Evolutionary conservation across 2,797 vertebrate species (phyloP).

Genomic region (Coreius guichenoti): DNA sequence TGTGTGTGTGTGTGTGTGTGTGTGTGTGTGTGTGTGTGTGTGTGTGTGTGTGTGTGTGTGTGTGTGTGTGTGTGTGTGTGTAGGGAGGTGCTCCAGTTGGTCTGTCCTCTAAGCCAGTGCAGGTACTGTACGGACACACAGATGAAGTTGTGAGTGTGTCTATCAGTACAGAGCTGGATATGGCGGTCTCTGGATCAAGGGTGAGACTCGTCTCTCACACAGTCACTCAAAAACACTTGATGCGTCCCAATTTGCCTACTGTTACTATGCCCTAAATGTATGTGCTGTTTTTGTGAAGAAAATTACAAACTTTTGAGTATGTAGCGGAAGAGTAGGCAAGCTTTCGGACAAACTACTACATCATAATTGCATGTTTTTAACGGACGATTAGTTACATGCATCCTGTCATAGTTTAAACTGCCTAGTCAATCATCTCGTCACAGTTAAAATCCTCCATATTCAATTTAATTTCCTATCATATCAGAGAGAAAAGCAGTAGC

Average conservation of each 20-base stretch:
- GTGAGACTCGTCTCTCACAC: conserved; percentile 73
- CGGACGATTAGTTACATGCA: not conserved
- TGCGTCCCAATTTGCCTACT: not conserved
- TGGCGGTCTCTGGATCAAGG: conserved; percentile 93
- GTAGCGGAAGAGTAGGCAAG: not conserved
- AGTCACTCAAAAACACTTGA: conserved; percentile 14
- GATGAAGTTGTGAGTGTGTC: conserved; percentile 90
- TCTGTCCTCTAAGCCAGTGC: conserved; percentile 88
- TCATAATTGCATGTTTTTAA: not conserved
- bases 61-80: conserved; percentile 52
- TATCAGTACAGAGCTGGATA: conserved; percentile 95
- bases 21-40: conserved; percentile 61
- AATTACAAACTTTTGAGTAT: not conserved
- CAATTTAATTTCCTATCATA: not conserved
- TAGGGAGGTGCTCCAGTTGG: conserved; percentile 90
- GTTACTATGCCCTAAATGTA: not conserved
- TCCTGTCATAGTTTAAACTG: not conserved
- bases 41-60: too few relatives aligned
- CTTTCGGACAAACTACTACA: not conserved
- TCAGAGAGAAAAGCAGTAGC: not conserved
- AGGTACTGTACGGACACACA: conserved; percentile 94
- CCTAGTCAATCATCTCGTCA: not conserved
- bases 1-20: conserved; percentile 57
- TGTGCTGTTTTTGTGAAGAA: not conserved
- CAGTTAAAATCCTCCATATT: not conserved